Evolutionary conservation across 1,140 invertebrate species (phyloP), one percentile per base, ranked within the genome.

Genomic region (Dreissena rostriformis): DNA sequence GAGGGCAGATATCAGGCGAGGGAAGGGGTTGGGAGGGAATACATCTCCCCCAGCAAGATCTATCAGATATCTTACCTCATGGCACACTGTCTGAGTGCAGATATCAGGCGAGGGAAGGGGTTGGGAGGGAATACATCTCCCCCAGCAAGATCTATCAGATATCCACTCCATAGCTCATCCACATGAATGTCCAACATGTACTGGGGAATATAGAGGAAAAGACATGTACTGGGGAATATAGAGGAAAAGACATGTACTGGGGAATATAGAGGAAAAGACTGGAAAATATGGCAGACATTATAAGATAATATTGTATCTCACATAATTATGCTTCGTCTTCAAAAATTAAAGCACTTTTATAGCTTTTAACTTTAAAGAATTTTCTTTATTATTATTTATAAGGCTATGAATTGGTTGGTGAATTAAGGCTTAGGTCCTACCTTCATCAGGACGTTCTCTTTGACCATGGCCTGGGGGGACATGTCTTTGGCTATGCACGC

Each of bases 161-260:
- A 92, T n/a, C 88, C 74, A 52, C 88, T 85, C 91, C 91, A 92
- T n/a, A 88, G 78, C 28, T 90, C 88, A 88, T 92, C 92, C 73
- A 92, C 70, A 67, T 91, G 91, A 12, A 86, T 90, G 72, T 92
- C 92, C 49, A 89, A 67, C 81, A 92, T 80, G 63, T 92, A 92
- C 92, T 92, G 82, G 12, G n/a, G n/a, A 88, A 86, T 65, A 65
- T 71, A 57, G 12, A 57, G 53, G 53, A 57, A 57, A 57, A 57
- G 12, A 57, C 12, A 57, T 57, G n/a, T n/a, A n/a, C n/a, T n/a
- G n/a, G n/a, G 8, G 39, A 2, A 39, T 39, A 39, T 8, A 39
- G 4, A 39, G 39, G 39, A 39, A 39, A 2, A 39, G 39, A 67
- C 81, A 92, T 80, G 63, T 92, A 92, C 92, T 92, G 82, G 12